Evolutionary conservation across 2,888 invertebrate genomes (phyloP).

Genomic region (Sesamia inferens): DNA sequence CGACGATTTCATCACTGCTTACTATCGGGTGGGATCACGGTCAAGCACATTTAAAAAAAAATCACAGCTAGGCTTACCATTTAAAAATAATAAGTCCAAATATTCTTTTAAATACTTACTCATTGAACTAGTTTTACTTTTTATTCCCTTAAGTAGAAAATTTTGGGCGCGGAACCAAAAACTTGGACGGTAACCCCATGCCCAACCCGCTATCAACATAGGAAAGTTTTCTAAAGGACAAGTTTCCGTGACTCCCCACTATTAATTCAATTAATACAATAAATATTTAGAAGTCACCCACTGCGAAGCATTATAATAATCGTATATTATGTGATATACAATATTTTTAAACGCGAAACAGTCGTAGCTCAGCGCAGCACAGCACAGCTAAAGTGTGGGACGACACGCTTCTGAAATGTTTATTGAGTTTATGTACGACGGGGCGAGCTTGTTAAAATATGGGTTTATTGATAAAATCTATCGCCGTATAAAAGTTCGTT

Average conservation of each 20-base stretch:
- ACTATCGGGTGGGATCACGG: too few species aligned
- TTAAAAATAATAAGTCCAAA: not conserved
- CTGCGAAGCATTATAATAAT: slow-evolving; percentile 82
- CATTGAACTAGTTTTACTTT: not conserved
- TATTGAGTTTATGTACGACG: slow-evolving; percentile 44
- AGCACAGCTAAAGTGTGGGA: slow-evolving; percentile 70
- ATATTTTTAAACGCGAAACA: slow-evolving; percentile 85
- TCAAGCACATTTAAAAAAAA: too few species aligned
- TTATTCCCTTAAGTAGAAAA: too few species aligned
- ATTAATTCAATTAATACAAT: slow-evolving; percentile 88
- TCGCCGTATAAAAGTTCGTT: slow-evolving; percentile 5
- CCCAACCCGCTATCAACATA: slow-evolving; percentile 29
- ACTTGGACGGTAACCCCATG: not conserved
- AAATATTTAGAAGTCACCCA: slow-evolving; percentile 82
- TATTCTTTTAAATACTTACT: not conserved
- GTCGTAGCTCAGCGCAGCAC: slow-evolving; percentile 71
- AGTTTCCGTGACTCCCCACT: slow-evolving; percentile 81
- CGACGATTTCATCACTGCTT: too few species aligned
- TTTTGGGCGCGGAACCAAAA: not conserved
- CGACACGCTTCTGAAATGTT: slow-evolving; percentile 68
- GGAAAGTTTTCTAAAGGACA: slow-evolving; percentile 34
- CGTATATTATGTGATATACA: slow-evolving; percentile 86
- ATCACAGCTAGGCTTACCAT: not conserved
- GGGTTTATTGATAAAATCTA: slow-evolving; percentile 34
- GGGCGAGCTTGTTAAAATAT: slow-evolving; percentile 33